Evolutionary conservation across 2,888 invertebrate genomes (phyloP), one percentile per base, ranked within the genome.

Genomic region (Nasonia oneida): DNA sequence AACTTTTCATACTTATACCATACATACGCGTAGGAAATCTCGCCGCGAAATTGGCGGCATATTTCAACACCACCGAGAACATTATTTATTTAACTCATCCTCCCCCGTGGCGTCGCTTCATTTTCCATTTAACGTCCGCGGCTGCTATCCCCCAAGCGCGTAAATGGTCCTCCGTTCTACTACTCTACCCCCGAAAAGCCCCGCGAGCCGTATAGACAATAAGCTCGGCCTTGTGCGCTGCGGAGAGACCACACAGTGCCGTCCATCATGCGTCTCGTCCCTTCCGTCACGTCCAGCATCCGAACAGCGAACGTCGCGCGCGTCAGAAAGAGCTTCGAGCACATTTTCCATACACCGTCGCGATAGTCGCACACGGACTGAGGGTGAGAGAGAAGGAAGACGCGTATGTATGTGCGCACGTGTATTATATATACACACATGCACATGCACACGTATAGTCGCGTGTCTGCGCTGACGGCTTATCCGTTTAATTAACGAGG

Each of bases 401-500:
- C 29, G 6, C n/a, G 64, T 61, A 29, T 39, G 6, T 18, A 78
- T 15, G 0, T 29, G 29, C 29, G 29, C n/a, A 14, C 29, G 18
- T 39, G 12, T n/a, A 50, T 6, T 18, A 42, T 64, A 42, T 33
- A 23, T 29, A 14, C 23, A 78, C 14, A 57, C 14, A 57, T 23
- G 12, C 47, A 78, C 67, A 29, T 47, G 2, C 33, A 67, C 10
- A 78, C 3, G 37, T 29, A 64, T 42, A 75, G 33, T 2, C 53
- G 79, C 70, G 29, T 50, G 15, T 80, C 85, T 75, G 53, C 73
- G 81, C 77, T 89, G 90, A 89, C 88, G 87, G 90, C 91, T 92
- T 93, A 92, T 93, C 93, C 92, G 90, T 92, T 93, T 92, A 93
- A 93, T 93, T 93, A 92, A 92, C 92, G 90, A 89, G 91, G 90